phyloP scores from a whole-genome alignment of 2,888 invertebrate genomes.

The Pseudococcus jackbeardsleyi region DNA sequence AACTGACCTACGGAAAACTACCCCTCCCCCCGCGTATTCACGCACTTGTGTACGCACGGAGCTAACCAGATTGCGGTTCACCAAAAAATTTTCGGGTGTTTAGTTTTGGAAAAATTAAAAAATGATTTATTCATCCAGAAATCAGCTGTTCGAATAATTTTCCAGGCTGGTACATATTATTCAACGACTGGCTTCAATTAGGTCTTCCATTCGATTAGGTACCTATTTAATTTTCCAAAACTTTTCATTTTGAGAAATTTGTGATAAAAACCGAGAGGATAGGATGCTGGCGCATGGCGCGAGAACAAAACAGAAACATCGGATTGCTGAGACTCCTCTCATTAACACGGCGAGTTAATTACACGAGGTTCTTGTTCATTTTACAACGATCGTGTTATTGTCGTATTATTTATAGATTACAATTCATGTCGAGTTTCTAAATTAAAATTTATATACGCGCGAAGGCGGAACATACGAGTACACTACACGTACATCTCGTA shows the following conservation, averaged over 20 bases:
- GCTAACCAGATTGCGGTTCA: no score
- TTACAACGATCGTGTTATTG: conserved; percentile 11
- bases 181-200: no score
- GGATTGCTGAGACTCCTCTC: background rate
- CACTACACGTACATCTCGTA: background rate
- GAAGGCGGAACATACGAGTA: conserved; percentile 1
- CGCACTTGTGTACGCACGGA: no score
- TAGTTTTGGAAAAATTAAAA: no score
- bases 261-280: background rate
- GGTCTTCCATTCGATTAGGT: no score
- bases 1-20: no score
- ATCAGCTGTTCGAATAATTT: no score
- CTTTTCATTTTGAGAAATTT: background rate
- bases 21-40: no score
- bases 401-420: conserved; percentile 42
- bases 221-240: background rate
- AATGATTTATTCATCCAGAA: no score
- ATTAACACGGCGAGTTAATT: conserved; percentile 37
- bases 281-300: background rate
- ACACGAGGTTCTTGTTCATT: conserved; percentile 30
- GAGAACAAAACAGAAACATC: conserved; percentile 16
- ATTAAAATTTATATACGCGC: conserved; percentile 31
- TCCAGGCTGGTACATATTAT: no score
- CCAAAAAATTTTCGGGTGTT: no score
- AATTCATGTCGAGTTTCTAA: conserved; percentile 23